Base-by-base conservation (phyloP, 2,113 vertebrate genomes). In the Misgurnus mizolepis region DNA sequence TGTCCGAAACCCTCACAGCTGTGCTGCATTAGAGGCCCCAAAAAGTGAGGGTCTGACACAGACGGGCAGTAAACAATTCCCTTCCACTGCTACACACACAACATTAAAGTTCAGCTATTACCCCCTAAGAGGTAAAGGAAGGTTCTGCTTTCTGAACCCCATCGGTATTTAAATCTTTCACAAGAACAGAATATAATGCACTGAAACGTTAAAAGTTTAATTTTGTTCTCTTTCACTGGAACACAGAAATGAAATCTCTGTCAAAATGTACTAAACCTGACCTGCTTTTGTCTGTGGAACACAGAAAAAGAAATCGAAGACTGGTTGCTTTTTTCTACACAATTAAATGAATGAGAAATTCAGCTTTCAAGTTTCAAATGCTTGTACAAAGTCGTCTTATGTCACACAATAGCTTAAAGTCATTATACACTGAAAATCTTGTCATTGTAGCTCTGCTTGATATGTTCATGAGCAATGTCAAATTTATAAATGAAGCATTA, bases 21-120 rank as follows among this genome's bases (percentile, higher is more conserved):
- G 95, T 92, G 90, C 88, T 93, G 92, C 93, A 95, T 95, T 95
- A 97, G 93, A 92, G 92, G 90, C 89, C 91, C 91, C 90, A 86
- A 91, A 90, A 89, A 91, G 88, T 80, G 90, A 91, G 85, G 82
- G 86, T 90, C 91, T 93, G 89, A 91, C 89, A 88, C 88, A 84
- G 87, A 87, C 89, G 88, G 7, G 0, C 88, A 90, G 91, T 94
- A 91, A 92, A 93, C 92, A 90, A 93, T 89, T 91, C 90, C 89
- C 92, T 91, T 93, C 71, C 84, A 70, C 78, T 68, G 27, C 60
- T 62, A 87, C 71, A 85, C 76, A 78, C 61, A 84, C 62, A 60
- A n/a, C 11, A 18, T 17, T 73, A 14, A 10, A 60, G n/a, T 45
- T 60, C 40, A 76, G 41, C 14, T 64, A 64, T n/a, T 61, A 76